These are phyloP conservation scores for Eclectus roratus DNA, from an alignment of 2,113 vertebrate genomes.

Conservation along the genomic window DNA sequence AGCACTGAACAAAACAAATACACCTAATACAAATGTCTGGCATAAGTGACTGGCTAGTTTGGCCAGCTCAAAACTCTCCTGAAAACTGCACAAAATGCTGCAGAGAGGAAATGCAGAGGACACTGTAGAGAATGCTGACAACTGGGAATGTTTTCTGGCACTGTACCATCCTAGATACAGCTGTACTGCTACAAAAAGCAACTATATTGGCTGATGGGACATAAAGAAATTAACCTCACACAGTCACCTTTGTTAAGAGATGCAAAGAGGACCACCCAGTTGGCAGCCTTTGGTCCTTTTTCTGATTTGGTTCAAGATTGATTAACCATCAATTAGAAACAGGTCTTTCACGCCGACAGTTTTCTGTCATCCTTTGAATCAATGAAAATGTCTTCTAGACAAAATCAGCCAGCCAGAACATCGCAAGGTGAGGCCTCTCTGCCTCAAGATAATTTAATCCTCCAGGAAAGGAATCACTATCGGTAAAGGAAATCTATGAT, in stretches of 20 bases:
- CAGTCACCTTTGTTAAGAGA: neutral
- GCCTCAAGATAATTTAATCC: neutral
- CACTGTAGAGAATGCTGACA: neutral
- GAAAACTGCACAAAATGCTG: neutral
- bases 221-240: neutral
- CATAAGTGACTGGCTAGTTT: neutral
- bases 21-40: neutral
- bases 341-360: neutral
- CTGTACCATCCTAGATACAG: neutral
- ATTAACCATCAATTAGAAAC: neutral
- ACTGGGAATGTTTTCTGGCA: neutral
- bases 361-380: neutral
- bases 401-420: neutral
- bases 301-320: neutral
- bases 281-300: neutral
- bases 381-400: neutral
- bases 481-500: neutral
- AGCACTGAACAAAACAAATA: neutral
- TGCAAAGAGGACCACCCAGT: neutral
- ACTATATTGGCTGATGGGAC: neutral
- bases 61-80: neutral
- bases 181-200: neutral
- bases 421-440: neutral
- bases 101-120: neutral
- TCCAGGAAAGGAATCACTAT: neutral